Evolutionary conservation across 2,888 invertebrate species (phyloP).

Genomic region (Acholoe squamosa): DNA sequence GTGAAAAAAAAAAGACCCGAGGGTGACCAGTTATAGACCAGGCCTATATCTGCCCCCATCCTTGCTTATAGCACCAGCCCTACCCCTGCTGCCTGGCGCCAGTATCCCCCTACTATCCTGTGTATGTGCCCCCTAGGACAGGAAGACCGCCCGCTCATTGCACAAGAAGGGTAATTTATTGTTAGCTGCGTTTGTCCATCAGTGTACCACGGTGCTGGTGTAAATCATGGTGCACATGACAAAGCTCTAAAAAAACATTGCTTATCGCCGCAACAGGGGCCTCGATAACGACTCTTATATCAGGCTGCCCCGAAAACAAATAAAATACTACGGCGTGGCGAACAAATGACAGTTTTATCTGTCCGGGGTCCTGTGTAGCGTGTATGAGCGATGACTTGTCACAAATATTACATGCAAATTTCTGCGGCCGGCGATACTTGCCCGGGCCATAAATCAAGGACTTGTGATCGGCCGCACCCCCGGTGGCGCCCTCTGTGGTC

Average conservation of each 20-base stretch:
- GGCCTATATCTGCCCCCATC: background rate
- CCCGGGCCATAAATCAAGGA: slow-evolving; percentile 39
- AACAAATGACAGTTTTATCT: slow-evolving; percentile 60
- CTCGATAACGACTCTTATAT: slow-evolving; percentile 58
- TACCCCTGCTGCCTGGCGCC: background rate
- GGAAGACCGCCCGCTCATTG: slow-evolving; percentile 4
- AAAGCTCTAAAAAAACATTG: slow-evolving; percentile 59
- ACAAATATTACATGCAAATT: slow-evolving; percentile 61
- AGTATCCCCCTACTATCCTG: background rate
- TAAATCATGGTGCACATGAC: slow-evolving; percentile 51
- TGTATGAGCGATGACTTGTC: slow-evolving; percentile 54
- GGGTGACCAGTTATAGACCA: too few relatives aligned
- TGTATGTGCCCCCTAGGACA: slow-evolving; percentile 6
- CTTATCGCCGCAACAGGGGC: slow-evolving; percentile 61
- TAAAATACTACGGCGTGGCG: slow-evolving; percentile 42
- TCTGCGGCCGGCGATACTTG: slow-evolving; percentile 38
- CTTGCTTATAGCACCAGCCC: too few relatives aligned
- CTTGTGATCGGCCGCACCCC: slow-evolving; percentile 59
- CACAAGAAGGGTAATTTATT: slow-evolving; percentile 55
- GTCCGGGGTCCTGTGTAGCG: slow-evolving; percentile 58
- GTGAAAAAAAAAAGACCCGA: too few relatives aligned
- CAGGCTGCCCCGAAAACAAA: slow-evolving; percentile 58
- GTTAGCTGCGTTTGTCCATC: slow-evolving; percentile 49
- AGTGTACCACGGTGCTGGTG: background rate
- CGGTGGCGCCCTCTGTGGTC: slow-evolving; percentile 23